Percentiles rank a stretch among this genome's conserved stretches.
Evolutionary conservation across 2,113 vertebrate genomes (phyloP).

Genomic region (Conger conger): DNA sequence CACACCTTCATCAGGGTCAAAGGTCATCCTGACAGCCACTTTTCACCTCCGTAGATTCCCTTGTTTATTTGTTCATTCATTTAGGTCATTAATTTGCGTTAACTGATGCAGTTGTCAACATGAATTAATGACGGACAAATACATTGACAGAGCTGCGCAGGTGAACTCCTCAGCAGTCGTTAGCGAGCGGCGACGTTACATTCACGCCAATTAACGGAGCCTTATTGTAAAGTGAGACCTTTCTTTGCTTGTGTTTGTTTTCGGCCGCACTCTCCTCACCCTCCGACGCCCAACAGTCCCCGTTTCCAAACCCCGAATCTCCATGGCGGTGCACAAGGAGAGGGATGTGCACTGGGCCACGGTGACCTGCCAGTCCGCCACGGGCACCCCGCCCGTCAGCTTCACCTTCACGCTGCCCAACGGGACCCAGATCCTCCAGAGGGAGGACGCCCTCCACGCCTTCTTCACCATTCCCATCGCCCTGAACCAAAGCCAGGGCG

Average conservation of each 20-base stretch:
- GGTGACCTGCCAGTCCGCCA: conserved; percentile 49
- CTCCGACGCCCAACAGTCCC: conserved; percentile 45
- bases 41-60: background rate
- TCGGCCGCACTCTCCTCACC: background rate
- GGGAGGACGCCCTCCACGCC: background rate
- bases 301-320: conserved; percentile 54
- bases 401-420: conserved; percentile 52
- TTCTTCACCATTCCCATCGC: conserved; percentile 49
- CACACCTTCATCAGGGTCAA: conserved; percentile 49
- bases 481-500: conserved; percentile 31
- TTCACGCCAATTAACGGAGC: no score
- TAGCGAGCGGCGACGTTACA: no score
- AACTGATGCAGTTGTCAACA: no score
- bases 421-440: background rate
- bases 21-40: conserved; percentile 45
- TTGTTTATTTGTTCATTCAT: background rate
- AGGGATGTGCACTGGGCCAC: conserved; percentile 20
- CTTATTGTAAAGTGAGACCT: no score
- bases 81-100: no score
- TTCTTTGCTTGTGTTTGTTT: background rate
- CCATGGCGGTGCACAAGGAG: conserved; percentile 49
- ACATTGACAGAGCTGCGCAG: no score
- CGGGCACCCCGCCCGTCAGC: conserved; percentile 49
- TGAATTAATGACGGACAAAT: no score
- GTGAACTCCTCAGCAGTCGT: no score